Conservation (phyloP, 2,113 vertebrate genomes). For the Hippopotamus amphibius region DNA sequence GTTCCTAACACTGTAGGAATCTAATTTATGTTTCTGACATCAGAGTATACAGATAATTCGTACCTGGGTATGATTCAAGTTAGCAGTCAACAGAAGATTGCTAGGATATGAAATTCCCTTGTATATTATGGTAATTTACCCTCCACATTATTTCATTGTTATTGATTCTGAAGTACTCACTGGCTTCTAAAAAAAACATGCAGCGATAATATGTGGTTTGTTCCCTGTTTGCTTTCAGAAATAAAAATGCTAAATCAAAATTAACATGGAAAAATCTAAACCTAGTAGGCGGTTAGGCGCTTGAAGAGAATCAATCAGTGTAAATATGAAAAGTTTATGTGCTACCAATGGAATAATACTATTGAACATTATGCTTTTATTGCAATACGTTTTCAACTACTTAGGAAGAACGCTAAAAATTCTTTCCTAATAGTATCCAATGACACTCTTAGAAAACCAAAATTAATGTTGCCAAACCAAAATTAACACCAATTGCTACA, state of each 20-base stretch:
- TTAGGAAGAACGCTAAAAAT: constrained; percentile 63
- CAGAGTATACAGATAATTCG: constrained; percentile 63
- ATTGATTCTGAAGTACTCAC: constrained; percentile 77
- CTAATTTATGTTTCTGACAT: constrained; percentile 75
- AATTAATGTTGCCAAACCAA: not conserved
- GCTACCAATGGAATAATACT: constrained; percentile 68
- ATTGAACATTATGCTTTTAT: constrained; percentile 73
- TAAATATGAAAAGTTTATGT: constrained; percentile 82
- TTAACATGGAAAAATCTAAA: constrained; percentile 83
- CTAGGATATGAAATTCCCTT: constrained; percentile 72
- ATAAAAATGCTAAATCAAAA: constrained; percentile 87
- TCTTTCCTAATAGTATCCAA: constrained; percentile 29
- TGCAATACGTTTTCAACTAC: constrained; percentile 70
- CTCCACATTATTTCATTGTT: constrained; percentile 77
- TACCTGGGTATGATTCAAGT: constrained; percentile 62
- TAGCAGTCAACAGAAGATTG: constrained; percentile 70
- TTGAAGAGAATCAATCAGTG: constrained; percentile 81
- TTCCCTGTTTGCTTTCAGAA: constrained; percentile 84
- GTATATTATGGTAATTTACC: constrained; percentile 82
- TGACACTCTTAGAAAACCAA: not conserved
- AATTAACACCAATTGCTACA: not conserved
- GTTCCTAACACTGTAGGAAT: constrained; percentile 60
- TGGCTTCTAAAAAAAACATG: constrained; percentile 80
- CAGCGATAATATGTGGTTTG: constrained; percentile 83
- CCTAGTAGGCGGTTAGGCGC: constrained; percentile 79